Conservation (phyloP, 1,140 invertebrate species). For the Nautilus pompilius region DNA sequence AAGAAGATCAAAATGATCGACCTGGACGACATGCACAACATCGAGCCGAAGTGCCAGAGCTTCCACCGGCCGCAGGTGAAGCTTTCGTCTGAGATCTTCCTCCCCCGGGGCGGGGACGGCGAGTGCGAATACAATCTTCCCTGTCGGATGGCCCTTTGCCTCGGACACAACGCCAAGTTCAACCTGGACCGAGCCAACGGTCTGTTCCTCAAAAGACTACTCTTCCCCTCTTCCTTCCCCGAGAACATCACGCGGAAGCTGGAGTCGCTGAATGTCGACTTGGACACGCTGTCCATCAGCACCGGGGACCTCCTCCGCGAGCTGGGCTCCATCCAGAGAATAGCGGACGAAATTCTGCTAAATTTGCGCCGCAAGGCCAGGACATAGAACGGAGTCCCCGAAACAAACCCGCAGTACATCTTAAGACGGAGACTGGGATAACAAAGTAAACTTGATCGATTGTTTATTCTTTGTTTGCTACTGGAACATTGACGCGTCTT, state of each 20-base stretch:
- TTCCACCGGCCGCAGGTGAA: neutral
- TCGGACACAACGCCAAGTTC: constrained; percentile 47
- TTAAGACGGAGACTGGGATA: no score
- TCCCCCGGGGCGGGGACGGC: neutral
- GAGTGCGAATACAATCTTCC: constrained; percentile 34
- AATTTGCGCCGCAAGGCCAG: neutral
- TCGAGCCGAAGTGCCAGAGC: constrained; percentile 41
- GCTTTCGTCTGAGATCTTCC: neutral
- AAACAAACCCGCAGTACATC: no score
- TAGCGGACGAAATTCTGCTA: neutral
- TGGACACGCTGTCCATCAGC: constrained; percentile 20
- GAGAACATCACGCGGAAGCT: constrained; percentile 14
- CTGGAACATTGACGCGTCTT: no score
- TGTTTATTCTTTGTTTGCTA: no score
- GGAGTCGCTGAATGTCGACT: constrained; percentile 22
- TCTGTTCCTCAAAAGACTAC: constrained; percentile 38
- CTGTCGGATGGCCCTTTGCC: constrained; percentile 39
- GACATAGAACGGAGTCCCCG: no score
- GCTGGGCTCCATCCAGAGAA: constrained; percentile 5
- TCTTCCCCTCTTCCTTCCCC: constrained; percentile 36
- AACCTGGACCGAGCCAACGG: constrained; percentile 46
- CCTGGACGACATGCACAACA: constrained; percentile 48
- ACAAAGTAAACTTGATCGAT: no score
- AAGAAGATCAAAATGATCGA: constrained; percentile 46
- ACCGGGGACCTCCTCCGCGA: constrained; percentile 12